Evolutionary conservation across 1,140 invertebrate species (phyloP).

Genomic region (Bombus pascuorum): DNA sequence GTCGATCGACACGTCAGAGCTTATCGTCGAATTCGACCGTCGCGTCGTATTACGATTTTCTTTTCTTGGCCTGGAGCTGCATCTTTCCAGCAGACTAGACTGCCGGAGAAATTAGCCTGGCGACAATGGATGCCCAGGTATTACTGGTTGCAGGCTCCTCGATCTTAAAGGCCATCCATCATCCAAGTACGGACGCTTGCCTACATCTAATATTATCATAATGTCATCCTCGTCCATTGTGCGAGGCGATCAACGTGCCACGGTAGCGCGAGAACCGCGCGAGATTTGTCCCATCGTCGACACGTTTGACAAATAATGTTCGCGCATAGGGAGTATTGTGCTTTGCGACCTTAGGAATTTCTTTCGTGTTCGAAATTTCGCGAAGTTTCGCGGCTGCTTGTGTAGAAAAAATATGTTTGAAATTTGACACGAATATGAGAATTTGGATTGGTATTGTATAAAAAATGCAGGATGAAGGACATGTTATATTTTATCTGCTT

Average conservation of each 20-base stretch:
- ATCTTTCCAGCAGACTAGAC: not conserved
- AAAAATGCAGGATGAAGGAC: not conserved
- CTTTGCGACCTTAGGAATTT: not conserved
- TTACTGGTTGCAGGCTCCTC: constrained; percentile 41
- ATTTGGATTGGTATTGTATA: not conserved
- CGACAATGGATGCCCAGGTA: constrained; percentile 61
- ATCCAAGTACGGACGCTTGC: constrained; percentile 45
- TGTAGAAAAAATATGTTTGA: too few relatives aligned
- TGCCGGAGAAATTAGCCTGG: constrained; percentile 52
- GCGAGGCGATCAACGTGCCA: constrained; percentile 58
- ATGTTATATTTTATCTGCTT: not conserved
- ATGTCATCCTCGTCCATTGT: constrained; percentile 64
- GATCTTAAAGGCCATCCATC: constrained; percentile 68
- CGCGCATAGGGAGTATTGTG: not conserved
- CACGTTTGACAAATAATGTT: constrained; percentile 65
- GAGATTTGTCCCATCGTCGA: constrained; percentile 36
- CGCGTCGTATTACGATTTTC: constrained; percentile 53
- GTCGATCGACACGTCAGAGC: constrained; percentile 59
- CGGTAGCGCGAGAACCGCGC: constrained; percentile 28
- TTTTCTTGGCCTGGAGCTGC: not conserved
- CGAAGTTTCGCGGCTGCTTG: too few relatives aligned
- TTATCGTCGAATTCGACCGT: constrained; percentile 48
- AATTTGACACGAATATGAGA: not conserved
- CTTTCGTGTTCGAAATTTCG: not conserved
- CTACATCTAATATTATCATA: constrained; percentile 72